Conservation (phyloP, 92 coral and sea anemone genomes). For the Porites lobata region DNA sequence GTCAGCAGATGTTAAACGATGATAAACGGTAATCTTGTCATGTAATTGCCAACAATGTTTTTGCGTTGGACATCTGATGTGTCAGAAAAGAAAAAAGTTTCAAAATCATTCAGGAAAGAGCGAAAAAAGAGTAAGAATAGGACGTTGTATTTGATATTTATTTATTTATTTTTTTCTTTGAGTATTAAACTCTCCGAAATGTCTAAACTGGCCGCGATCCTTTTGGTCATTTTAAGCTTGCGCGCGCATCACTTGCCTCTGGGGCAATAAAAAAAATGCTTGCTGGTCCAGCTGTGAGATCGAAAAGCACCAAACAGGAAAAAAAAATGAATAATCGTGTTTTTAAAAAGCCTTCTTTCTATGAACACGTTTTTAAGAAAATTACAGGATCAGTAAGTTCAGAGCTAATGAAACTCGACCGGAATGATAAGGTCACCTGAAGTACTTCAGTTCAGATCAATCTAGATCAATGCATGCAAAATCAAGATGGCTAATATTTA, state of each 20-base stretch:
- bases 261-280: background rate
- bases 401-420: background rate
- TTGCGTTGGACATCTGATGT: background rate
- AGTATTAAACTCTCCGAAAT: background rate
- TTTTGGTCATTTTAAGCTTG: background rate
- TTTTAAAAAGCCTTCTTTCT: background rate
- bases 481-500: background rate
- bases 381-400: background rate
- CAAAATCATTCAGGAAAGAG: too few relatives aligned
- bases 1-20: background rate
- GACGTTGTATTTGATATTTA: background rate
- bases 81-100: background rate
- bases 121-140: background rate
- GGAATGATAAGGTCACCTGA: background rate
- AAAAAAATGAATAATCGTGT: too few relatives aligned
- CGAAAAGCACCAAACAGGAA: too few relatives aligned
- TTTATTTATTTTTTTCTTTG: background rate
- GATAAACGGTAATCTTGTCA: background rate
- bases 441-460: background rate
- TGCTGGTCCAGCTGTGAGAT: too few relatives aligned
- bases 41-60: background rate
- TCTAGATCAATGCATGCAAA: background rate
- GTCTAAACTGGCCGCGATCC: background rate
- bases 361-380: background rate
- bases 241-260: background rate